Percentiles rank a stretch among this genome's conserved stretches.
Evolutionary conservation across 92 coral and sea anemone species (phyloP).

Genomic region (Porites cylindrica): DNA sequence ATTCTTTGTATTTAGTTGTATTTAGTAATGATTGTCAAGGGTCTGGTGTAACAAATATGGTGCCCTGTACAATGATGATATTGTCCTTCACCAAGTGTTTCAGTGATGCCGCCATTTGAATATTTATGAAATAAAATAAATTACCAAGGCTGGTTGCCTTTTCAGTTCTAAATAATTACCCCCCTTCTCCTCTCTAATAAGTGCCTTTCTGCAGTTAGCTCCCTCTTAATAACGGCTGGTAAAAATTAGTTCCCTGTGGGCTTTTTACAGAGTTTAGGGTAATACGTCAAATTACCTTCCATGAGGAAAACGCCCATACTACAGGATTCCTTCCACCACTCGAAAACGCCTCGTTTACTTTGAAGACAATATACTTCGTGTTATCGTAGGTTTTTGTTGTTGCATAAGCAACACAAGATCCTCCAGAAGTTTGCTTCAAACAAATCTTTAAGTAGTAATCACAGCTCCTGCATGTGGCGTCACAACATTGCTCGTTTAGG

Average conservation of each 20-base stretch:
- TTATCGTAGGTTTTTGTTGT: slow-evolving; percentile 60
- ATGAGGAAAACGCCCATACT: slow-evolving; percentile 56
- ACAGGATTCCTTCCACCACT: slow-evolving; percentile 64
- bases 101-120: too few relatives aligned
- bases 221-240: background rate
- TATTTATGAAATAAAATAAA: too few relatives aligned
- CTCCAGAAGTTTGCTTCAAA: slow-evolving; percentile 52
- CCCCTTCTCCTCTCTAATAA: too few relatives aligned
- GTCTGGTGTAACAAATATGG: too few relatives aligned
- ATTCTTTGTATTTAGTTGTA: too few relatives aligned
- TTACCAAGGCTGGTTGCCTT: too few relatives aligned
- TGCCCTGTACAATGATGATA: too few relatives aligned
- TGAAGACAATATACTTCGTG: slow-evolving; percentile 73
- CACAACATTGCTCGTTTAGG: slow-evolving; percentile 78
- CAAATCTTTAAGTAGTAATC: slow-evolving; percentile 75
- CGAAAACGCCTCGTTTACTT: slow-evolving; percentile 52
- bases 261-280: background rate
- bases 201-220: background rate
- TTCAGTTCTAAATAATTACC: too few relatives aligned
- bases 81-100: too few relatives aligned
- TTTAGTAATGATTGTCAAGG: too few relatives aligned
- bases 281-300: slow-evolving; percentile 66
- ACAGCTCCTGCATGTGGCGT: slow-evolving; percentile 64
- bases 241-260: background rate
- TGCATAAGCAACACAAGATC: slow-evolving; percentile 51